A percentile compares a stretch with the other conserved stretches of the same genome.
These are phyloP conservation scores for Clavelina lepadiformis DNA, from an alignment of 23 tunicate species.

Conservation along the genomic window DNA sequence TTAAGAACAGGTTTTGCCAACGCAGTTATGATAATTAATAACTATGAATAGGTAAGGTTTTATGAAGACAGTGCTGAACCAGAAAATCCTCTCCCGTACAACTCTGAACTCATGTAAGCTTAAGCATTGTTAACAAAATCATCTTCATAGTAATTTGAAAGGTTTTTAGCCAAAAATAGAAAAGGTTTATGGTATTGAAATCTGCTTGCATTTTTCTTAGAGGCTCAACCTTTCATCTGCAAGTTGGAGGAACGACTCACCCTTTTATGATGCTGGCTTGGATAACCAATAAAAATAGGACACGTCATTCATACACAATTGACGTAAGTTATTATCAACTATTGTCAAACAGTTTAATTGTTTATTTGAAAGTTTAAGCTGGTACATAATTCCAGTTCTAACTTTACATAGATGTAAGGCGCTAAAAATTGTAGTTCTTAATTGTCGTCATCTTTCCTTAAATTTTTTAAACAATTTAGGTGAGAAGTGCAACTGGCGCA, in stretches of 20 bases:
- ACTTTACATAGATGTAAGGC: too few relatives aligned
- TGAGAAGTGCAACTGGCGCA: background rate
- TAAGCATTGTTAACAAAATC: too few relatives aligned
- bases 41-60: background rate
- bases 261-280: background rate
- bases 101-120: background rate
- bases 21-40: too few relatives aligned
- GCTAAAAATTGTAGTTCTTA: too few relatives aligned
- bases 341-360: too few relatives aligned
- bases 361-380: too few relatives aligned
- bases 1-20: too few relatives aligned
- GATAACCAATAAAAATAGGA: background rate
- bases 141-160: background rate
- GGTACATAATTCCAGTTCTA: too few relatives aligned
- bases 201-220: background rate
- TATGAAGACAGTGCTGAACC: background rate
- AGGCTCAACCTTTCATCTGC: background rate
- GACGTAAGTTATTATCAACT: too few relatives aligned
- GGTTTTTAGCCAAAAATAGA: background rate
- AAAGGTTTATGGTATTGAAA: background rate
- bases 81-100: background rate
- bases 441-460: too few relatives aligned
- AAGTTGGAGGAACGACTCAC: background rate
- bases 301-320: background rate
- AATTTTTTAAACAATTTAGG: too few relatives aligned